A percentile compares a stretch with the other conserved stretches of the same genome.
phyloP scores from a whole-genome alignment of 2,113 vertebrate species.

The Boulengeromyrus knoepffleri region DNA sequence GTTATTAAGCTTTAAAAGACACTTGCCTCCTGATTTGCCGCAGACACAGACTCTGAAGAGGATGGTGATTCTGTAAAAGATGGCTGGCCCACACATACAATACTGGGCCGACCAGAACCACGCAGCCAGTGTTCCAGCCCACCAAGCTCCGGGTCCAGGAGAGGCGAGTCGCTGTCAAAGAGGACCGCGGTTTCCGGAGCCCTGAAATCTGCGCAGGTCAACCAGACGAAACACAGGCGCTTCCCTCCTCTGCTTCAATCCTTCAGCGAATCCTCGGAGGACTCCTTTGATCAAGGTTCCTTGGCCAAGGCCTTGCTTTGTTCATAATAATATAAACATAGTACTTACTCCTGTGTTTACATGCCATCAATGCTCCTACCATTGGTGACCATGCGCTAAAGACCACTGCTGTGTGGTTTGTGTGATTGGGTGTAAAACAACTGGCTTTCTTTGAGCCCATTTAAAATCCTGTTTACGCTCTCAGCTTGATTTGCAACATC shows the following conservation, averaged over 20 bases:
- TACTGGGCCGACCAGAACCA: slow-evolving; percentile 39
- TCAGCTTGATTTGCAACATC: slow-evolving; percentile 55
- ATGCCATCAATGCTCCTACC: slow-evolving; percentile 40
- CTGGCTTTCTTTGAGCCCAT: slow-evolving; percentile 59
- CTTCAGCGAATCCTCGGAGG: slow-evolving; percentile 66
- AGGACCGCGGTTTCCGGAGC: slow-evolving; percentile 51
- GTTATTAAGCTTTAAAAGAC: background rate
- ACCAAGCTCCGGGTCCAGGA: slow-evolving; percentile 61
- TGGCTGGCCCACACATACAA: slow-evolving; percentile 72
- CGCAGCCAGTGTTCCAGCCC: slow-evolving; percentile 55
- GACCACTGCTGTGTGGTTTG: slow-evolving; percentile 54
- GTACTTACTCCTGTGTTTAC: background rate
- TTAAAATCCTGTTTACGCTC: slow-evolving; percentile 36
- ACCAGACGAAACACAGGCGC: slow-evolving; percentile 78
- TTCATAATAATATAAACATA: slow-evolving; percentile 36
- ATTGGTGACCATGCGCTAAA: slow-evolving; percentile 53
- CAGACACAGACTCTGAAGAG: slow-evolving; percentile 94
- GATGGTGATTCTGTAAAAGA: slow-evolving; percentile 68
- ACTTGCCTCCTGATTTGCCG: slow-evolving; percentile 50
- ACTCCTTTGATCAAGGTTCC: slow-evolving; percentile 98
- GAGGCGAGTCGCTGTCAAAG: slow-evolving; percentile 49
- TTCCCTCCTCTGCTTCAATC: slow-evolving; percentile 80
- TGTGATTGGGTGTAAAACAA: slow-evolving; percentile 59
- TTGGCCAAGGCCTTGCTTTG: slow-evolving; percentile 64
- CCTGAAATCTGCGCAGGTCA: slow-evolving; percentile 60